phyloP scores from a whole-genome alignment of 2,797 vertebrate genomes.

The Galaxias olidus region DNA sequence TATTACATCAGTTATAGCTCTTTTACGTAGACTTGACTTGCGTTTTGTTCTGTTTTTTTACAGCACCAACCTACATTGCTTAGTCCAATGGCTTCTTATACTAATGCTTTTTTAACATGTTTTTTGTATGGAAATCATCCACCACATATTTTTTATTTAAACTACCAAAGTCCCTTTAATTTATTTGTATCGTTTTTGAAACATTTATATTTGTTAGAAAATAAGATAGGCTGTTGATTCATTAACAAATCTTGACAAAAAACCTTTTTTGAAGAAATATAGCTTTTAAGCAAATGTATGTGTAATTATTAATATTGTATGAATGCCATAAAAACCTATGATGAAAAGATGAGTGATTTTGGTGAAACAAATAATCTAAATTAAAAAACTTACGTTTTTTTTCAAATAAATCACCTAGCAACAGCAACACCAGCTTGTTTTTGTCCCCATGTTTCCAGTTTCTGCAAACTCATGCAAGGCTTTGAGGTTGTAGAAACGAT shows the following conservation, averaged over 20 bases:
- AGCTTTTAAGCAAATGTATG: conserved; percentile 22
- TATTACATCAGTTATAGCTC: too few relatives aligned
- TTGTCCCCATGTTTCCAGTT: too few relatives aligned
- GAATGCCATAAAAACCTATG: background rate
- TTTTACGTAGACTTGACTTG: too few relatives aligned
- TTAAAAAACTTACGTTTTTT: too few relatives aligned
- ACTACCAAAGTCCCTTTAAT: conserved; percentile 17
- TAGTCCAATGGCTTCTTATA: background rate
- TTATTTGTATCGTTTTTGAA: conserved; percentile 12
- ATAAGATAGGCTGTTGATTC: background rate
- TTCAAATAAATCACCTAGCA: too few relatives aligned
- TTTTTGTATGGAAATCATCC: background rate
- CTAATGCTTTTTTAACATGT: background rate
- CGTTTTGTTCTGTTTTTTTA: conserved; percentile 9
- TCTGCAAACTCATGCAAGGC: too few relatives aligned
- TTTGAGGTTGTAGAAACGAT: too few relatives aligned
- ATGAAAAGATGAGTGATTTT: background rate
- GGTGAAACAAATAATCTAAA: too few relatives aligned
- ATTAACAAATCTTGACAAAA: conserved; percentile 8
- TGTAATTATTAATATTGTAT: background rate
- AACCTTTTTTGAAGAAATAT: conserved; percentile 46
- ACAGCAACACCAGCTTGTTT: too few relatives aligned
- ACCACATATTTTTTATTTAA: conserved; percentile 16
- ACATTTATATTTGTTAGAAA: conserved; percentile 10
- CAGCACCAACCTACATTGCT: conserved; percentile 3